Evolutionary conservation across 2,888 invertebrate genomes (phyloP), one percentile per base, ranked within the genome.

Genomic region (Ichneumon xanthorius): DNA sequence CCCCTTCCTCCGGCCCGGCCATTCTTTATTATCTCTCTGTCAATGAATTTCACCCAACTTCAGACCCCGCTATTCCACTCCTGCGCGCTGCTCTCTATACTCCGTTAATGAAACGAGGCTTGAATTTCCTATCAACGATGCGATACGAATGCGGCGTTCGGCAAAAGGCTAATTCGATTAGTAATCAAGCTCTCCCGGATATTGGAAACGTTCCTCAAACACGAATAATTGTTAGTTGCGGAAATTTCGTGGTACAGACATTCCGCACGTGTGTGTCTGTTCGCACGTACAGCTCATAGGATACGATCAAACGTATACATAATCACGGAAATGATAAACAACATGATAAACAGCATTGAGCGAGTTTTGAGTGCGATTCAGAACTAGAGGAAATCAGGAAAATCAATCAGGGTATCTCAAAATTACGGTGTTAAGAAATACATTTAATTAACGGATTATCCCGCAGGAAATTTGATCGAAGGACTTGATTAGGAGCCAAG

Each of bases 211-310:
- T 90, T 91, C 90, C 88, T 87, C 90, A 90, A 91, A 89, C 89
- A 87, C 89, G 89, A 92, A 92, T 90, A 91, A 90, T 90, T 91
- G 90, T 87, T 87, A 85, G 76, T 48, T 84, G 80, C 71, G 50
- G 76, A 58, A 72, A 80, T 67, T 76, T 75, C 73, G 70, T 40
- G 68, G 73, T 63, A 55, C 67, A 71, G 45, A 73, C 63, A 76
- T 84, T 76, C 71, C 83, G 72, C 53, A 65, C 50, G 50, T 71
- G 33, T 73, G 67, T 83, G 37, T 75, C 26, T 67, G 77, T 55
- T 65, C 61, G 68, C 73, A 78, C 76, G 61, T 76, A 77, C 81
- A 48, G 16, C 16, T n/a, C 33, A 7, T 63, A 37, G 76, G 33
- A 50, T 22, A 63, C 33, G 30, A 37, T 19, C 19, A 63, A 76